These are phyloP conservation scores for Lucinisca nassula DNA, from an alignment of 2,888 invertebrate genomes.

Conservation along the genomic window DNA sequence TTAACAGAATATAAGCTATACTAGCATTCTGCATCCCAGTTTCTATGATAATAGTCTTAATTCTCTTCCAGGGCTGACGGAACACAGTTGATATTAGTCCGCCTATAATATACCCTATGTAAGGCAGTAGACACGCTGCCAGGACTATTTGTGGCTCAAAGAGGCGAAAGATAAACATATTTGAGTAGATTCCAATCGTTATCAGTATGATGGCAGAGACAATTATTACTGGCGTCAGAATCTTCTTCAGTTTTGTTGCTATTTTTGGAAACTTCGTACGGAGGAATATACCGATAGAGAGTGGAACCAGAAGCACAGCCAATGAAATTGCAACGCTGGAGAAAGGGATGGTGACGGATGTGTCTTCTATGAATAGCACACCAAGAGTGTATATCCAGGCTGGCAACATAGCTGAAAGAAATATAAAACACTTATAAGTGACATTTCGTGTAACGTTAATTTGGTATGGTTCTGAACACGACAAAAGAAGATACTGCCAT, in stretches of 20 bases:
- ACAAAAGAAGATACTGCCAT: too few relatives aligned
- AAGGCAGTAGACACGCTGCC: slow-evolving; percentile 84
- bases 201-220: slow-evolving; percentile 94
- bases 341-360: slow-evolving; percentile 93
- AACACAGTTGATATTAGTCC: slow-evolving; percentile 78
- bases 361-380: slow-evolving; percentile 88
- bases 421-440: too few relatives aligned
- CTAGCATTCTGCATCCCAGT: slow-evolving; percentile 96
- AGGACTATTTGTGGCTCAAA: slow-evolving; percentile 90
- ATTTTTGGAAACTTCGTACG: slow-evolving; percentile 90
- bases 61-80: slow-evolving; percentile 78
- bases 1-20: slow-evolving; percentile 95
- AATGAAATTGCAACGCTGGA: slow-evolving; percentile 93
- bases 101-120: slow-evolving; percentile 84
- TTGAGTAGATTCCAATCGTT: slow-evolving; percentile 95
- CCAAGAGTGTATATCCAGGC: slow-evolving; percentile 97
- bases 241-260: slow-evolving; percentile 89
- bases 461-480: too few relatives aligned
- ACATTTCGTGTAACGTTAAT: too few relatives aligned
- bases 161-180: slow-evolving; percentile 95
- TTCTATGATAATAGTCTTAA: slow-evolving; percentile 95
- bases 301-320: slow-evolving; percentile 93
- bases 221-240: slow-evolving; percentile 95
- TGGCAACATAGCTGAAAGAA: slow-evolving; percentile 93
- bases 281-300: slow-evolving; percentile 88